phyloP scores from a whole-genome alignment of 2,888 invertebrate species.

The Folsomia manolachei region DNA sequence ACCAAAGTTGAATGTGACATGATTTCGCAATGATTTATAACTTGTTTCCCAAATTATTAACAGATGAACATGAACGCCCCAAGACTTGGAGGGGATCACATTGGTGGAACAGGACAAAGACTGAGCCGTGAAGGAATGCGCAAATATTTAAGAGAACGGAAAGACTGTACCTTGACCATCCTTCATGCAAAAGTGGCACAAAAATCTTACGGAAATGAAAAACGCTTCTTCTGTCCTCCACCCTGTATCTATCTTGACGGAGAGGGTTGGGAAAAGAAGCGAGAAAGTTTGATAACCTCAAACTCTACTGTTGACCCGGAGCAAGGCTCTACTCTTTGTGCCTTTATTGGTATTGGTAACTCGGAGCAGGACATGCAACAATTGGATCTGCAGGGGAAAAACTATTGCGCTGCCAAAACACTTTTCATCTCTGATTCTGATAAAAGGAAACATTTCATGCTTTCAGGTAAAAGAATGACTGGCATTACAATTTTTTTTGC shows the following conservation, averaged over 20 bases:
- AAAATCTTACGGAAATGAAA: slow-evolving; percentile 63
- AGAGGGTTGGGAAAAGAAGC: slow-evolving; percentile 59
- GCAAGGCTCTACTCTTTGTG: slow-evolving; percentile 56
- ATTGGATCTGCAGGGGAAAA: slow-evolving; percentile 60
- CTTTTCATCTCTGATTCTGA: slow-evolving; percentile 62
- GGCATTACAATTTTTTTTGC: too few species aligned
- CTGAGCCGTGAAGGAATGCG: slow-evolving; percentile 58
- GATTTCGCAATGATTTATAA: too few species aligned
- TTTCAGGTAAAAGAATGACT: too few species aligned
- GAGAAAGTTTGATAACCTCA: slow-evolving; percentile 54
- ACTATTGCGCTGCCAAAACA: slow-evolving; percentile 62
- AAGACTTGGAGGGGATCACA: too few species aligned
- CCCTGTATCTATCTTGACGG: slow-evolving; percentile 62
- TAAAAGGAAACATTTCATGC: slow-evolving; percentile 62
- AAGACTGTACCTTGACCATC: slow-evolving; percentile 55
- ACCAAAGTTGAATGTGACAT: too few species aligned
- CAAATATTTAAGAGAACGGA: slow-evolving; percentile 57
- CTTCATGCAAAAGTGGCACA: slow-evolving; percentile 63
- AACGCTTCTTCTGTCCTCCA: slow-evolving; percentile 63
- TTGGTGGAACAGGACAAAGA: too few species aligned
- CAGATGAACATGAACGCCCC: too few species aligned
- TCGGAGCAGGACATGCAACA: slow-evolving; percentile 61
- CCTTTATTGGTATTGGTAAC: slow-evolving; percentile 61
- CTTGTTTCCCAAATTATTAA: too few species aligned
- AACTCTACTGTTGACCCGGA: slow-evolving; percentile 46